Percentiles rank a stretch among this genome's conserved stretches.
Evolutionary conservation across 2,888 invertebrate species (phyloP).

Genomic region (Polyommatus icarus): DNA sequence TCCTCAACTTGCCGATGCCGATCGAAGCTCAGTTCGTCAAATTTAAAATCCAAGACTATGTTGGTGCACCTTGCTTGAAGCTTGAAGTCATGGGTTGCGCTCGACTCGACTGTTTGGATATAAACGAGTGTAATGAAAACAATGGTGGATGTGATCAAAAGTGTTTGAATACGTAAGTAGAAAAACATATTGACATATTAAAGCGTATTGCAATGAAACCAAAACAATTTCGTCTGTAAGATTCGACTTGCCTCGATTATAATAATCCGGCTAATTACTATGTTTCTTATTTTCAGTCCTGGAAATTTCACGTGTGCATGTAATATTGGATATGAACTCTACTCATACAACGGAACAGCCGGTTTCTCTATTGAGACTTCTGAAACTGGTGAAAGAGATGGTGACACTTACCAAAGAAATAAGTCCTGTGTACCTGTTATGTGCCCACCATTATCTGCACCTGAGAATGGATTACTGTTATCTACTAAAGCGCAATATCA

Average conservation of each 20-base stretch:
- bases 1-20: conserved; percentile 92
- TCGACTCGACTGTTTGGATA: conserved; percentile 91
- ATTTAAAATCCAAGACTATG: conserved; percentile 92
- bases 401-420: conserved; percentile 93
- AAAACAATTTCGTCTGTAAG: background rate
- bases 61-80: conserved; percentile 93
- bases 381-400: conserved; percentile 93
- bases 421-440: conserved; percentile 97
- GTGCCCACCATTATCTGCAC: conserved; percentile 88
- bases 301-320: conserved; percentile 94
- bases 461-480: conserved; percentile 91
- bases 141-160: conserved; percentile 97
- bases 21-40: conserved; percentile 94
- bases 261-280: background rate
- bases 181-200: background rate
- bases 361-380: conserved; percentile 89
- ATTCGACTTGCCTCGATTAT: too few species aligned
- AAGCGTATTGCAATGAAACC: background rate
- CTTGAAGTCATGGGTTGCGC: conserved; percentile 96
- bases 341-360: conserved; percentile 92
- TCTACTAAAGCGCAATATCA: conserved; percentile 91
- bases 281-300: conserved; percentile 75
- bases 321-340: conserved; percentile 94
- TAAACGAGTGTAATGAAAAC: conserved; percentile 91
- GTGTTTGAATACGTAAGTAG: conserved; percentile 87